Conservation (phyloP, 1,140 invertebrate genomes). For the Scaptomyza hsui region DNA sequence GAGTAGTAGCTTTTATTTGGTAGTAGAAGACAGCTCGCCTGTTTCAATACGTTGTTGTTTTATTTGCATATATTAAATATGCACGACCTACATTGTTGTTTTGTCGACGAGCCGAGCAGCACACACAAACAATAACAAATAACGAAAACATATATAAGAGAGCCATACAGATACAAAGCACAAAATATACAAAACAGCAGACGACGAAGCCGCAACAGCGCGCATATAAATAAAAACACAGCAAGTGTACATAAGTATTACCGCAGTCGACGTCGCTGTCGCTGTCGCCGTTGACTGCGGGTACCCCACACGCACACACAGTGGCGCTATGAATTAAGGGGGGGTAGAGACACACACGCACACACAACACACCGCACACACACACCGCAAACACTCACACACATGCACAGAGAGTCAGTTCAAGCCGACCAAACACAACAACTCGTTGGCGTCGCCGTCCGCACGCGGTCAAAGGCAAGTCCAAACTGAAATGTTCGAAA, state of each 20-base stretch:
- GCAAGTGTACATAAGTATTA: slow-evolving; percentile 49
- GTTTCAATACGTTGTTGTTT: slow-evolving; percentile 43
- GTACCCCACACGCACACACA: slow-evolving; percentile 18
- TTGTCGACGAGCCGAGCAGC: slow-evolving; percentile 27
- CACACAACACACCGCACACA: background rate
- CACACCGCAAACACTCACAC: slow-evolving; percentile 1
- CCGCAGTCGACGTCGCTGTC: slow-evolving; percentile 4
- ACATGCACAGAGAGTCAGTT: slow-evolving; percentile 32
- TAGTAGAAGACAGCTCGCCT: slow-evolving; percentile 36
- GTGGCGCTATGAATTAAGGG: slow-evolving; percentile 7
- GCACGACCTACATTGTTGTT: slow-evolving; percentile 77
- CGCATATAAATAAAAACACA: slow-evolving; percentile 51
- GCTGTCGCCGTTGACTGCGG: background rate
- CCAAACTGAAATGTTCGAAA: slow-evolving; percentile 44
- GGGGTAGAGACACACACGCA: slow-evolving; percentile 13
- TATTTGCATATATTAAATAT: slow-evolving; percentile 80
- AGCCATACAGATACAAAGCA: slow-evolving; percentile 46
- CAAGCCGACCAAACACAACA: slow-evolving; percentile 42
- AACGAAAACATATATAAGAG: slow-evolving; percentile 46
- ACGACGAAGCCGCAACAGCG: slow-evolving; percentile 12
- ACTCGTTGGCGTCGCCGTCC: slow-evolving; percentile 52
- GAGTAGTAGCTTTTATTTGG: slow-evolving; percentile 57
- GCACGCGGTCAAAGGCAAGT: slow-evolving; percentile 56
- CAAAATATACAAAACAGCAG: slow-evolving; percentile 36
- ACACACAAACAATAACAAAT: slow-evolving; percentile 58